Percentiles rank a stretch among this genome's conserved stretches.
Evolutionary conservation across 2,797 vertebrate genomes (phyloP).

Genomic region (Sciurus vulgaris): DNA sequence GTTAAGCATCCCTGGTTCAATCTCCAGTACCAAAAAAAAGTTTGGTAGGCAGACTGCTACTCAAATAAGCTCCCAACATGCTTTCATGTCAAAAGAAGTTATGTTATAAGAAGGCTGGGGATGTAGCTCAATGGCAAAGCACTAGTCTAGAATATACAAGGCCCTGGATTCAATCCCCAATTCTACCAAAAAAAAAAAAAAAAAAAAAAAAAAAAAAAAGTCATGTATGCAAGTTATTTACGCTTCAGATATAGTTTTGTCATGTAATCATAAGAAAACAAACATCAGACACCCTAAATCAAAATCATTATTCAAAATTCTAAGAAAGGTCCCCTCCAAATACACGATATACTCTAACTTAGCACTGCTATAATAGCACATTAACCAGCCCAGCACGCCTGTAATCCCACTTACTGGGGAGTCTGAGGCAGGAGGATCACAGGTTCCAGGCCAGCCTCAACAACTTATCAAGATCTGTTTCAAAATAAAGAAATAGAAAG

Average conservation of each 20-base stretch:
- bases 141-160: no score
- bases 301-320: conserved; percentile 38
- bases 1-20: background rate
- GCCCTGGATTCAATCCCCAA: background rate
- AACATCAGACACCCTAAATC: background rate
- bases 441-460: background rate
- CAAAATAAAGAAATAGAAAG: no score
- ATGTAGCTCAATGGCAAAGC: background rate
- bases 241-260: conserved; percentile 20
- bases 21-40: background rate
- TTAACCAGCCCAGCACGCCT: background rate
- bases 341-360: background rate
- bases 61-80: conserved; percentile 13
- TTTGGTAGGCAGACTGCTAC: background rate
- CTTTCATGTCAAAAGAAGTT: conserved; percentile 13
- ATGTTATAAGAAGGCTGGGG: background rate
- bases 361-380: background rate
- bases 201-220: background rate
- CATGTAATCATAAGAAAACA: conserved; percentile 51
- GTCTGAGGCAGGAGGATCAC: background rate
- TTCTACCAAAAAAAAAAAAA: background rate
- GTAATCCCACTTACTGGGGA: background rate
- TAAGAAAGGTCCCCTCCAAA: conserved; percentile 4
- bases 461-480: background rate
- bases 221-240: conserved; percentile 34